These are phyloP conservation scores for Triplophysa bombifrons DNA, from an alignment of 2,797 vertebrate species.

Conservation along the genomic window DNA sequence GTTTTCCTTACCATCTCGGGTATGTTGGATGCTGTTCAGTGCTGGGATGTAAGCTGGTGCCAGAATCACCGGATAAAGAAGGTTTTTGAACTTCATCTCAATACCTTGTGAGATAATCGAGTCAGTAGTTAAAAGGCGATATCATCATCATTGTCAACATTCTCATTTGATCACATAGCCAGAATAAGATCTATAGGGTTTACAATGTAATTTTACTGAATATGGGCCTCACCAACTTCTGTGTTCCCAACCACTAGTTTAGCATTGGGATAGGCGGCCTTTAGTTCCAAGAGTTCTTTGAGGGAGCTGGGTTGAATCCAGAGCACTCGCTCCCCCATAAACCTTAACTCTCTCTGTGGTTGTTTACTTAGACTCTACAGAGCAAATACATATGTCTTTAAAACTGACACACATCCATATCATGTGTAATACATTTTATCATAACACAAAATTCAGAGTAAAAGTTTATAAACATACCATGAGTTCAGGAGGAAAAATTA, in stretches of 20 bases:
- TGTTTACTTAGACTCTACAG: conserved; percentile 69
- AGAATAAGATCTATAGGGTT: too few species aligned
- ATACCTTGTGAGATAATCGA: conserved; percentile 76
- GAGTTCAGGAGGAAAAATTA: conserved; percentile 94
- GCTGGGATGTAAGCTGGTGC: conserved; percentile 86
- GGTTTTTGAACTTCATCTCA: conserved; percentile 93
- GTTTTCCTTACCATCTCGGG: conserved; percentile 77
- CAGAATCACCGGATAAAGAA: conserved; percentile 87
- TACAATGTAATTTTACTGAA: neutral
- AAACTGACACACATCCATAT: neutral
- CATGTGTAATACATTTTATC: neutral
- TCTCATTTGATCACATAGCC: neutral
- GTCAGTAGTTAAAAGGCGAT: neutral
- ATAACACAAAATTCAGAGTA: neutral
- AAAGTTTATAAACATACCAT: conserved; percentile 71
- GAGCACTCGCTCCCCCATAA: conserved; percentile 78
- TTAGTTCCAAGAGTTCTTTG: conserved; percentile 81
- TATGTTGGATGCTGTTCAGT: conserved; percentile 79
- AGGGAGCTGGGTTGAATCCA: conserved; percentile 89
- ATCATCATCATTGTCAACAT: neutral
- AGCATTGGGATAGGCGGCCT: conserved; percentile 80
- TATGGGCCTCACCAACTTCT: conserved; percentile 86
- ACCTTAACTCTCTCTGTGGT: conserved; percentile 72
- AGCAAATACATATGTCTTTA: neutral
- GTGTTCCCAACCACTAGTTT: conserved; percentile 94